Conservation (phyloP, 2,888 invertebrate species). For the Dryococelus australis region DNA sequence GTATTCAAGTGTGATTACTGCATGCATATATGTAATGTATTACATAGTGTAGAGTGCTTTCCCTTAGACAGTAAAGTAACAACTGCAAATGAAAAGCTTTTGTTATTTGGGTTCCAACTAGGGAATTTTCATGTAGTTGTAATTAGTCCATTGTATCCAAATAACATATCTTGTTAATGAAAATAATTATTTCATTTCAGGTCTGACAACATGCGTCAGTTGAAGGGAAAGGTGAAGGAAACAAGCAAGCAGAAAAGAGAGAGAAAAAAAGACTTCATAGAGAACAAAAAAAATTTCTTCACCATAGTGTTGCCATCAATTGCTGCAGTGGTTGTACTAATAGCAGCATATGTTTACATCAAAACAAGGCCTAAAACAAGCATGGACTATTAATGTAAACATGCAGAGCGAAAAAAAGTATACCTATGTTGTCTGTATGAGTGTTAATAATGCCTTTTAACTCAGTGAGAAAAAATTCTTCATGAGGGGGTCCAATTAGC, state of each 20-base stretch:
- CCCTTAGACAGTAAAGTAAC: too few relatives aligned
- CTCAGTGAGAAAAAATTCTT: conserved; percentile 18
- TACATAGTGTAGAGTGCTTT: too few relatives aligned
- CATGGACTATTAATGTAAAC: conserved; percentile 34
- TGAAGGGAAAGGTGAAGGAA: conserved; percentile 84
- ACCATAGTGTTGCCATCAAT: conserved; percentile 79
- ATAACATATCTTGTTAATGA: too few relatives aligned
- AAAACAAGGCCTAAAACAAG: conserved; percentile 73
- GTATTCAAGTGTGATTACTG: too few relatives aligned
- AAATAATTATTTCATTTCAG: conserved; percentile 35
- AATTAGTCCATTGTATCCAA: too few relatives aligned
- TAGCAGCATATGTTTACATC: conserved; percentile 78
- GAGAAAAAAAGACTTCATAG: conserved; percentile 82
- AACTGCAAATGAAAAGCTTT: too few relatives aligned
- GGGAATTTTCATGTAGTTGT: too few relatives aligned
- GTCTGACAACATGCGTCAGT: conserved; percentile 71
- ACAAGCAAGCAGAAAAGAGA: conserved; percentile 84
- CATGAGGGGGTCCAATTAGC: conserved; percentile 35
- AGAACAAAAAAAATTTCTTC: conserved; percentile 79
- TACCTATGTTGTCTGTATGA: not conserved
- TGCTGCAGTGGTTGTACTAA: conserved; percentile 72
- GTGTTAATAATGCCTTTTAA: not conserved
- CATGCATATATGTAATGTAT: too few relatives aligned
- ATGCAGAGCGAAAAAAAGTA: not conserved
- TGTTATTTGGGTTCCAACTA: too few relatives aligned